These are phyloP conservation scores for Sula dactylatra DNA, from an alignment of 2,113 vertebrate species.

Conservation along the genomic window DNA sequence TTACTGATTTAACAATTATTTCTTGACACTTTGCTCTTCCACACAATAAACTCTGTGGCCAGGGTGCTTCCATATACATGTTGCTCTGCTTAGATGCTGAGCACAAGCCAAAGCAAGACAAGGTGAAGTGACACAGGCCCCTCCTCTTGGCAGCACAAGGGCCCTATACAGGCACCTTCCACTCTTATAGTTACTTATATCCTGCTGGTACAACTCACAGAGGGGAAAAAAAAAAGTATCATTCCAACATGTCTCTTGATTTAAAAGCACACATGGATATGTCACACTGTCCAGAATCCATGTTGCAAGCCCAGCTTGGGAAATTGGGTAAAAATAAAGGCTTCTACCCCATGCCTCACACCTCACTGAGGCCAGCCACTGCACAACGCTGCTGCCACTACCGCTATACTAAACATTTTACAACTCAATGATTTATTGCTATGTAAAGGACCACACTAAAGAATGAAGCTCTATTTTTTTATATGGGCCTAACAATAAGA, in stretches of 20 bases:
- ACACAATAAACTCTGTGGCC: not conserved
- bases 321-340: not conserved
- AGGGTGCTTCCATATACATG: rapidly evolving
- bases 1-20: not conserved
- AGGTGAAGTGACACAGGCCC: not conserved
- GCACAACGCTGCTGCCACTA: not conserved
- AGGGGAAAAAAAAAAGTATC: not conserved
- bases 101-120: not conserved
- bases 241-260: not conserved
- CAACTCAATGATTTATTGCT: not conserved
- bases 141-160: not conserved
- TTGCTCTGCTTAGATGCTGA: not conserved
- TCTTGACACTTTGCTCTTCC: not conserved
- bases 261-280: not conserved
- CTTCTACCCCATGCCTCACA: not conserved
- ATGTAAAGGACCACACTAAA: not conserved
- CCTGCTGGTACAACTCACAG: not conserved
- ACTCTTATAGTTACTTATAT: not conserved
- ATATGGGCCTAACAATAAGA: not conserved
- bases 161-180: not conserved
- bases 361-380: not conserved
- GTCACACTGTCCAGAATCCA: not conserved
- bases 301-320: not conserved
- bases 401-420: not conserved
- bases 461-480: not conserved